Base-by-base conservation (phyloP, 2,888 invertebrate species). In the Amblyjoppa proteus region DNA sequence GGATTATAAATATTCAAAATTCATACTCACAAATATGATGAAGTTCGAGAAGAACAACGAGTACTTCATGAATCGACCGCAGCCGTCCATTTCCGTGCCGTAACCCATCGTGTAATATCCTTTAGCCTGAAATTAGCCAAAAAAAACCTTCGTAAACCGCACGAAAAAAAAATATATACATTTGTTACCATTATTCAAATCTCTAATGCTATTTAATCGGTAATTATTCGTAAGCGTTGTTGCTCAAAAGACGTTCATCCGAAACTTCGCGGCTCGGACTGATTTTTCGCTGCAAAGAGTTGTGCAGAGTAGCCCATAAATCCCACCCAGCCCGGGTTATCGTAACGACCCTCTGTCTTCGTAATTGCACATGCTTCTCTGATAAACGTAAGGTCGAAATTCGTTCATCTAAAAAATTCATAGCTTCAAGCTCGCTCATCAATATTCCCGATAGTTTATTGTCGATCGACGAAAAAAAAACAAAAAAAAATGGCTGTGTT, bases 21-120 rank as follows among this genome's bases (percentile, higher is more conserved):
- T 51, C 69, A 80, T 94, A 96, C 98, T 97, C 95, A 98, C 98
- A 93, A 98, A 97, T 91, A 98, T 98, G 31, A 98, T 94, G 83
- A 98, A 96, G 94, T 98, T 98, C 85, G 97, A 96, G 87, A 97
- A 95, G 94, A 98, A 98, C 91, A 98, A 95, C 89, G 97, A 96
- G 94, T 97, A 97, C 94, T 98, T 98, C 95, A 98, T 97, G 92
- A 97, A 97, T 91, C 97, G 96, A 88, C 98, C 98, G 93, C 98
- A 98, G 93, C 97, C 97, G 94, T 98, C 97, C 97, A 98, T 97
- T 92, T 97, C 96, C 87, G 96, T 96, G 88, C 97, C 96, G 95
- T 96, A 96, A 78, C 97, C 97, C 97, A 97, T 97, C 75, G 80
- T 84, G 70, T 53, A 66, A 70, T 76, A 75, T 76, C 84, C 83